A percentile compares a stretch with the other conserved stretches of the same genome.
These are phyloP conservation scores for Toxonevra muliebris DNA, from an alignment of 2,888 invertebrate genomes.

Conservation along the genomic window DNA sequence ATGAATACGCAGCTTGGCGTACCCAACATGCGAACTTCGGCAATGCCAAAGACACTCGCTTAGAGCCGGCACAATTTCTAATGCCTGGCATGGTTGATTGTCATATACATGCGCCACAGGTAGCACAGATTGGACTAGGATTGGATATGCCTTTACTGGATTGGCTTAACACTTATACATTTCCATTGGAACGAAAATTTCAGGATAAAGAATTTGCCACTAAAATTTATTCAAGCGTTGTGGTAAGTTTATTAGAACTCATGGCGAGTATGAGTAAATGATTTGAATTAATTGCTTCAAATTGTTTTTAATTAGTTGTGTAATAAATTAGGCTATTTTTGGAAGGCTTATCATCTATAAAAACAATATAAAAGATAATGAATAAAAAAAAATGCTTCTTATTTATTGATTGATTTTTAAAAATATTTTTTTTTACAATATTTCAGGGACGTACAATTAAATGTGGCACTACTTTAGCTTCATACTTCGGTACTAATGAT, in stretches of 20 bases:
- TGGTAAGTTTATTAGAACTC: slow-evolving; percentile 70
- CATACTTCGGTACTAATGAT: slow-evolving; percentile 86
- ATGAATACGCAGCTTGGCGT: slow-evolving; percentile 52
- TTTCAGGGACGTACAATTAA: slow-evolving; percentile 75
- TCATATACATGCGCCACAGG: slow-evolving; percentile 91
- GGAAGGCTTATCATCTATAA: not conserved
- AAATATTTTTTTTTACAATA: slow-evolving; percentile 27
- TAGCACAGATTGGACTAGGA: slow-evolving; percentile 85
- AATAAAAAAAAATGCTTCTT: too few species aligned
- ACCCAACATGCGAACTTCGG: slow-evolving; percentile 21
- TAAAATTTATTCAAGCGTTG: slow-evolving; percentile 77
- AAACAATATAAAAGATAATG: not conserved
- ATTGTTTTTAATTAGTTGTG: slow-evolving; percentile 3
- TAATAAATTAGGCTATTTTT: not conserved
- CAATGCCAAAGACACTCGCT: slow-evolving; percentile 40
- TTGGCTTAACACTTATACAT: slow-evolving; percentile 88
- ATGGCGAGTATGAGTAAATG: not conserved
- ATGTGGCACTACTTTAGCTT: slow-evolving; percentile 88
- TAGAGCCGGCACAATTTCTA: slow-evolving; percentile 72
- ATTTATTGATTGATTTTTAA: too few species aligned
- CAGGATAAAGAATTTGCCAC: slow-evolving; percentile 74
- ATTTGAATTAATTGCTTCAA: not conserved
- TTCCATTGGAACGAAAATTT: slow-evolving; percentile 82
- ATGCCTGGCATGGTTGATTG: slow-evolving; percentile 91
- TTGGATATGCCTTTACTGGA: slow-evolving; percentile 81